These are phyloP conservation scores for Acanthurus lineatus DNA, from an alignment of 2,797 vertebrate genomes.

Conservation along the genomic window DNA sequence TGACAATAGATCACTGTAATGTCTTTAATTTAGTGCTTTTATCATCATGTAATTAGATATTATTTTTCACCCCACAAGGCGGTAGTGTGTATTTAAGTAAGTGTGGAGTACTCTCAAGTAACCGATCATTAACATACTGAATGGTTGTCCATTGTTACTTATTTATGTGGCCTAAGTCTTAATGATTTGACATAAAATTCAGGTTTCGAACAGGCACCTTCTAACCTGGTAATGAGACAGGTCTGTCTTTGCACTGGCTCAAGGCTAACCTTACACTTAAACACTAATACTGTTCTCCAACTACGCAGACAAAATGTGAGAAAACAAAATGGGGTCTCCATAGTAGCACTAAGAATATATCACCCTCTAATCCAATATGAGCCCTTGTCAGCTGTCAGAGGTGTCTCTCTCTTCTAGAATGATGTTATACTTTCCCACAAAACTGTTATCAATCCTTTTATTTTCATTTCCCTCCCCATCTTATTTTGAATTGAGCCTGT, in stretches of 20 bases:
- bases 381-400: constrained; percentile 53
- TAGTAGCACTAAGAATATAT: constrained; percentile 46
- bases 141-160: neutral
- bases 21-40: constrained; percentile 3
- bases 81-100: neutral
- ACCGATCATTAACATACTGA: neutral
- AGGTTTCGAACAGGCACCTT: neutral
- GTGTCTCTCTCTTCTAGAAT: constrained; percentile 41
- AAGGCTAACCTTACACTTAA: constrained; percentile 27
- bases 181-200: neutral
- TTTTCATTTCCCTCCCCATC: constrained; percentile 59
- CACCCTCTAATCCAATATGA: constrained; percentile 55
- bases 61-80: constrained; percentile 13
- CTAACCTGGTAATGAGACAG: neutral
- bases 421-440: constrained; percentile 61
- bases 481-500: constrained; percentile 77
- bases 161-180: neutral
- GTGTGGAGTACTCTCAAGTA: neutral
- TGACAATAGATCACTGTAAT: constrained; percentile 10
- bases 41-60: neutral
- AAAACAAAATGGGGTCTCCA: constrained; percentile 30
- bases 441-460: constrained; percentile 62
- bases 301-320: constrained; percentile 30
- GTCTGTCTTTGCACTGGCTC: neutral
- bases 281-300: constrained; percentile 24